Evolutionary conservation across 2,113 vertebrate species (phyloP), one percentile per base, ranked within the genome.

Genomic region (Zingel zingel): DNA sequence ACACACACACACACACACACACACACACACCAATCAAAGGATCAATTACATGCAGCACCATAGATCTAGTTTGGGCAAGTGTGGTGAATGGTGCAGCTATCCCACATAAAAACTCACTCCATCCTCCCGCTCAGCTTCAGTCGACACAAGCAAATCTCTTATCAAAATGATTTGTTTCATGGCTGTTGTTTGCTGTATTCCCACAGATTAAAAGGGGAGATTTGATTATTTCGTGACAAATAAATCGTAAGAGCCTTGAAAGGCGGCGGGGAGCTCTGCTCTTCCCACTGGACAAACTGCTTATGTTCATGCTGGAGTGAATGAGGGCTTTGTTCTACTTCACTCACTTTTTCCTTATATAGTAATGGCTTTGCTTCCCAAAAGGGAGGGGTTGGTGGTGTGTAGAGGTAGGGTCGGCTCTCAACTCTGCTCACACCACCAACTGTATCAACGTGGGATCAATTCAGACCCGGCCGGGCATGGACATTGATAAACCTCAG

Each of bases 401-500:
- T 79, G 74, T 45, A 59, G 90, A 84, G 89, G 76, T 74, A 73
- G 79, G 74, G 79, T 70, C 59, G 27, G 39, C 58, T 77, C 76
- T 70, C 77, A 45, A 59, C 69, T 79, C 77, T 7, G 69, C 81
- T 89, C 81, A 73, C 86, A 88, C 87, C 72, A 84, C 84, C 86
- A 88, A 91, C 90, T 86, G 87, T 92, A 94, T 94, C 88, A 91
- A 84, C 63, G 68, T 50, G 74, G 86, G 87, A 93, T 94, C 93
- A 93, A 93, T 93, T 86, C 80, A 84, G 84, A 88, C 77, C 82
- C 74, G 77, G 79, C 74, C 33, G 86, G 84, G 82, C 94, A 88
- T 90, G 89, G 94, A 92, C 94, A 92, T 91, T 91, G 90, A 92
- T 85, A 91, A 90, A 94, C 91, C 94, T 93, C 80, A 85, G 88